Evolutionary conservation across 1,140 invertebrate genomes (phyloP).

Genomic region (Alviniconcha marisindica): DNA sequence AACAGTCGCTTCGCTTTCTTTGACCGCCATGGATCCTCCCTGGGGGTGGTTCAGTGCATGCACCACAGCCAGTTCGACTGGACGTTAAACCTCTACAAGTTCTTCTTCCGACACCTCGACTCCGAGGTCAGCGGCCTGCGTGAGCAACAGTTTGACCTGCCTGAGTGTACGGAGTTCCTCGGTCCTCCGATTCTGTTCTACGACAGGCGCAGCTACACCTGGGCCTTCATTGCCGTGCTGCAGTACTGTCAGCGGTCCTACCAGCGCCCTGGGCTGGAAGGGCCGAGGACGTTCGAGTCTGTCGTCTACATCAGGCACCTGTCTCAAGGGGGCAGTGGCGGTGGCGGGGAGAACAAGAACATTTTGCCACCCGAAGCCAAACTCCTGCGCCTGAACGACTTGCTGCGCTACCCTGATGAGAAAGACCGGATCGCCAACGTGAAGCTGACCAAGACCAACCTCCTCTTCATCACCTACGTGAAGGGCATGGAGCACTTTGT

Average conservation of each 20-base stretch:
- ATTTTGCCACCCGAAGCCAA: conserved; percentile 31
- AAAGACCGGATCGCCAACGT: conserved; percentile 60
- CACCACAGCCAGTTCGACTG: conserved; percentile 58
- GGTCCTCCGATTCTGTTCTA: conserved; percentile 36
- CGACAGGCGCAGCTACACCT: conserved; percentile 39
- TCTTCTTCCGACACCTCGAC: conserved; percentile 43
- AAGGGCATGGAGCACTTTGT: conserved; percentile 49
- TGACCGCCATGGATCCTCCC: conserved; percentile 45
- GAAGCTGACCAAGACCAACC: conserved; percentile 41
- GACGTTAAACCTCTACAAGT: conserved; percentile 60
- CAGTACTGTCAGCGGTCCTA: conserved; percentile 48
- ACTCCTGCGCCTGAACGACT: conserved; percentile 50
- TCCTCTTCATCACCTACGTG: conserved; percentile 61
- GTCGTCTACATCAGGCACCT: neutral
- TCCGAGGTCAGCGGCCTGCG: neutral
- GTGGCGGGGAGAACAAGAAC: neutral
- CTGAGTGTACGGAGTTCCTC: conserved; percentile 59
- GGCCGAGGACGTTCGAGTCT: neutral
- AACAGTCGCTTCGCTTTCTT: conserved; percentile 58
- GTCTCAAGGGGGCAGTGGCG: neutral
- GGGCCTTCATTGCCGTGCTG: conserved; percentile 53
- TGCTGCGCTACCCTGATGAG: conserved; percentile 48
- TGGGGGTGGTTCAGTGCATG: conserved; percentile 54
- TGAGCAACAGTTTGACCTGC: conserved; percentile 46
- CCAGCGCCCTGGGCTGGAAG: neutral